Evolutionary conservation across 2,888 invertebrate genomes (phyloP).

Genomic region (Yponomeuta evonymella): DNA sequence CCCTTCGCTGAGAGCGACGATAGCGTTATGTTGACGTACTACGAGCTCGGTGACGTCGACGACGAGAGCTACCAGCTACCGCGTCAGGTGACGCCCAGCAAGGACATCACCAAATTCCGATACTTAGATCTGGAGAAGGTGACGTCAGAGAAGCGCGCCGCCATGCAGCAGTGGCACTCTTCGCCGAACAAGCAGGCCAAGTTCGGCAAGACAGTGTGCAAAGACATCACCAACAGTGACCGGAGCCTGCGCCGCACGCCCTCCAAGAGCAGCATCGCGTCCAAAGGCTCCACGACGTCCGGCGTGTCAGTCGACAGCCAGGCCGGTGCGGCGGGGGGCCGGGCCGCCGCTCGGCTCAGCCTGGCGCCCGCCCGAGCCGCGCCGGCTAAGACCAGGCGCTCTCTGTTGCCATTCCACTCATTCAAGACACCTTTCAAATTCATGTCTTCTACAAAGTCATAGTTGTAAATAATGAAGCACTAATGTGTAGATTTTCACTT

Average conservation of each 20-base stretch:
- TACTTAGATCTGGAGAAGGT: slow-evolving; percentile 59
- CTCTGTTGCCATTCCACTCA: slow-evolving; percentile 61
- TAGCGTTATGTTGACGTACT: slow-evolving; percentile 67
- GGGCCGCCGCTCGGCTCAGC: slow-evolving; percentile 42
- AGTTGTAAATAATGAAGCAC: background rate
- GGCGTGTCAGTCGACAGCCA: slow-evolving; percentile 32
- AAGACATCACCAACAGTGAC: slow-evolving; percentile 48
- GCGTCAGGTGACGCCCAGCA: slow-evolving; percentile 31
- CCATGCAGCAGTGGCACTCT: slow-evolving; percentile 51
- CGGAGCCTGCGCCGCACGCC: slow-evolving; percentile 47
- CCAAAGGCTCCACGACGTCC: slow-evolving; percentile 49
- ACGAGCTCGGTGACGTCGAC: slow-evolving; percentile 57
- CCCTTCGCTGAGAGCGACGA: slow-evolving; percentile 71
- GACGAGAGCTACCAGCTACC: slow-evolving; percentile 42
- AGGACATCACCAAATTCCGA: slow-evolving; percentile 63
- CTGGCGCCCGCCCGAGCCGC: slow-evolving; percentile 33
- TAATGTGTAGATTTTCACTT: background rate
- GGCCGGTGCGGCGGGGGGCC: slow-evolving; percentile 34
- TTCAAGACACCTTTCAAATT: slow-evolving; percentile 73
- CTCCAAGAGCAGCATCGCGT: slow-evolving; percentile 57
- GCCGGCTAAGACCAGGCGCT: slow-evolving; percentile 55
- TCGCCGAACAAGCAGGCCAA: slow-evolving; percentile 65
- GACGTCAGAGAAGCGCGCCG: slow-evolving; percentile 52
- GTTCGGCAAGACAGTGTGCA: slow-evolving; percentile 42
- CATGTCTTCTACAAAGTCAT: slow-evolving; percentile 37